These are phyloP conservation scores for Phasianus colchicus DNA, from an alignment of 2,113 vertebrate species.

Conservation along the genomic window DNA sequence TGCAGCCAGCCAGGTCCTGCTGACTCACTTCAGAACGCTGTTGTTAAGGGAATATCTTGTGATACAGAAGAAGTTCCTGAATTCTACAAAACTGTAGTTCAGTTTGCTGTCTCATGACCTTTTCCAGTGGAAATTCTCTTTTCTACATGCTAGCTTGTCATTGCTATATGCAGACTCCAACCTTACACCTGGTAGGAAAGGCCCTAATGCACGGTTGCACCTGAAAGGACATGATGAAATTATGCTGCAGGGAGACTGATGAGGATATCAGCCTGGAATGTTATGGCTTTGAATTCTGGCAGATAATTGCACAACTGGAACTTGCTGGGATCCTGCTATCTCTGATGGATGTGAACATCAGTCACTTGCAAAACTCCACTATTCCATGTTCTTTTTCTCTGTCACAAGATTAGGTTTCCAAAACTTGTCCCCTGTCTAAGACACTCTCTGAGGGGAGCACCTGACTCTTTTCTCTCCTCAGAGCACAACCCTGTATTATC, in stretches of 20 bases:
- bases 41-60: not conserved
- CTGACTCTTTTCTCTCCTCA: not conserved
- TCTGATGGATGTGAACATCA: not conserved
- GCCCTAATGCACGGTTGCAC: not conserved
- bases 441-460: not conserved
- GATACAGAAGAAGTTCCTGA: not conserved
- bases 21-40: not conserved
- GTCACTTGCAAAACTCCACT: too few species aligned
- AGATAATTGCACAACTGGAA: not conserved
- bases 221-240: not conserved
- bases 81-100: not conserved
- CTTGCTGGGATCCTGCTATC: not conserved
- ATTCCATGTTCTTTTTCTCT: not conserved
- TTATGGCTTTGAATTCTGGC: fast-evolving
- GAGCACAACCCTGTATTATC: not conserved
- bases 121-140: not conserved
- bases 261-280: not conserved
- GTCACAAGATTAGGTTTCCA: not conserved
- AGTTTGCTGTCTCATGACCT: not conserved
- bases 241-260: not conserved
- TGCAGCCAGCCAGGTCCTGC: fast-evolving
- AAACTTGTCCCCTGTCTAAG: not conserved
- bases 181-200: not conserved
- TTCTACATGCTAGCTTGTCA: not conserved
- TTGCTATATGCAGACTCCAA: not conserved